phyloP scores from a whole-genome alignment of 2,888 invertebrate species.

The Zele albiditarsus region DNA sequence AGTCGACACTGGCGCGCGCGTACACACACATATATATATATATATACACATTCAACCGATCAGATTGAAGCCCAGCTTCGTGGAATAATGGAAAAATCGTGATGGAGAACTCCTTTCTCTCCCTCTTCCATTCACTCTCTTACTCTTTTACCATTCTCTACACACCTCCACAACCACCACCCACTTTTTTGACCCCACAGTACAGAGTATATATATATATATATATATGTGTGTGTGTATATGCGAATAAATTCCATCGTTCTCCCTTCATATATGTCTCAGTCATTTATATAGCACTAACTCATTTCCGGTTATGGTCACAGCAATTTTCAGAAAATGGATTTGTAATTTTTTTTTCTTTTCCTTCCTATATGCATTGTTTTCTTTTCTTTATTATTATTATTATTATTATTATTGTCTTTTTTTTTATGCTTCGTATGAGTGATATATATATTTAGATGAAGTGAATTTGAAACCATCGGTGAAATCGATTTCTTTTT shows the following conservation, averaged over 20 bases:
- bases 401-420: background rate
- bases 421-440: background rate
- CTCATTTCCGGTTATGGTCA: constrained; percentile 9
- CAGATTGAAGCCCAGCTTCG: constrained; percentile 51
- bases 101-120: constrained; percentile 32
- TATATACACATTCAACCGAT: constrained; percentile 42
- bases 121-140: background rate
- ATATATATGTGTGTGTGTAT: background rate
- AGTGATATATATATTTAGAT: too few species aligned
- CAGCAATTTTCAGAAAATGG: constrained; percentile 10
- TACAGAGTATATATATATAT: too few species aligned
- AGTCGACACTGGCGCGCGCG: constrained; percentile 42
- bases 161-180: background rate
- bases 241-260: constrained; percentile 5
- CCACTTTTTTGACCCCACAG: background rate
- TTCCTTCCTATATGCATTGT: background rate
- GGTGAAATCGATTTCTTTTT: too few species aligned
- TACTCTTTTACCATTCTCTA: background rate
- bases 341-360: constrained; percentile 16
- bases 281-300: constrained; percentile 3
- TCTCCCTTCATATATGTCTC: background rate
- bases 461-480: too few species aligned
- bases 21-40: constrained; percentile 27
- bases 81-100: constrained; percentile 52
- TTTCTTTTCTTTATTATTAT: background rate